Base-by-base conservation (phyloP, 64 coral and sea anemone species). In the Dendrophyllia cribrosa region DNA sequence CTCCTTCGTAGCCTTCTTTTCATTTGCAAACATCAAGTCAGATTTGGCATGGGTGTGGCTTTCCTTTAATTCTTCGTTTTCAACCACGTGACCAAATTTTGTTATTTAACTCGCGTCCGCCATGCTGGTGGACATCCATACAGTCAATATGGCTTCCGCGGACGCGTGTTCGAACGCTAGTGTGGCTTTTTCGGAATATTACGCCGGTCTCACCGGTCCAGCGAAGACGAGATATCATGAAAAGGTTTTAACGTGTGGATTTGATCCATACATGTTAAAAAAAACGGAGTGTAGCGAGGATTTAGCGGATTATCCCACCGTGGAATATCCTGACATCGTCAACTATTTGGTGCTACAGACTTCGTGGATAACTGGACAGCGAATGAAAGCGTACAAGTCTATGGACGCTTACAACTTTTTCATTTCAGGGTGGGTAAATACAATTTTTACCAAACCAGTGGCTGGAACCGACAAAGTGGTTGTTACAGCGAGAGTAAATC, bases 281-380 rank as follows among this genome's bases (percentile, higher is more conserved):
- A 90, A 78, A 56, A 51, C 52, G 5, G 82, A 91, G 9, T 91
- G 43, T 91, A 95, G 94, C 72, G 88, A 87, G 1, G 82, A 91
- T 71, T 91, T 87, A 59, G 63, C 65, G 46, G 43, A 77, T 81
- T 81, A 79, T 66, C 83, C 94, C 6, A 77, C 43, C 60, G 50
- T 95, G 46, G 81, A 85, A 91, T 95, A 95, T 73, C 88, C 93
- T 20, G 89, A 95, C 72, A 91, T 95, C 23, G 94, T 95, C 11
- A 91, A 95, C 75, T 91, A 95, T 65, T 74, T 93, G 24, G 86
- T 96, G 51, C 63, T 96, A 9, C 95, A 93, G 75, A 88, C 89
- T 21, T 95, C 65, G 74, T 95, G 83, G 89, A 89, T 66, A 50
- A 95, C 73, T 15, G 44, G 52, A 25, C n/a, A 82, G 51, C 89